Conservation (phyloP, 2,888 invertebrate genomes). For the Heliconius ismenius region DNA sequence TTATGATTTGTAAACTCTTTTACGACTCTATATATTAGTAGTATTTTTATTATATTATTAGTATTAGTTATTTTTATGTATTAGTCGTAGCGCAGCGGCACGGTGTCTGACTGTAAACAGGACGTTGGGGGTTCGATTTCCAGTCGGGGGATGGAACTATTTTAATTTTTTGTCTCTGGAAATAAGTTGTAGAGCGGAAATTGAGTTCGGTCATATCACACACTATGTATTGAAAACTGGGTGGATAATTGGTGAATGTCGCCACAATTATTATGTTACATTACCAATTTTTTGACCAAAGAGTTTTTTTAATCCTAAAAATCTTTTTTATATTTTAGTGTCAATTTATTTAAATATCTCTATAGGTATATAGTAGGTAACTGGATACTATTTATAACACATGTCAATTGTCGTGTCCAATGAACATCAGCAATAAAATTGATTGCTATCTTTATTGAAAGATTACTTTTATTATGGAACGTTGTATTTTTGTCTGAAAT, state of each 20-base stretch:
- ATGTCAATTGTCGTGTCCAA: slow-evolving; percentile 14
- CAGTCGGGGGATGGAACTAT: not conserved
- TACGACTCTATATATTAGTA: not conserved
- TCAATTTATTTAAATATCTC: not conserved
- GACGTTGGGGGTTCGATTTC: not conserved
- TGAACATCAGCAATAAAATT: slow-evolving; percentile 6
- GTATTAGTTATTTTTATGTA: not conserved
- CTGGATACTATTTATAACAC: slow-evolving; percentile 5
- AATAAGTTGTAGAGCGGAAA: no score
- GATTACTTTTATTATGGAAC: slow-evolving; percentile 14
- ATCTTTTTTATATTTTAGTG: not conserved
- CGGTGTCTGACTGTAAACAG: no score
- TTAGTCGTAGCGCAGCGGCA: not conserved
- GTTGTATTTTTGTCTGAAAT: slow-evolving; percentile 25
- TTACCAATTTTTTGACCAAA: no score
- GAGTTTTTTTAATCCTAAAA: not conserved
- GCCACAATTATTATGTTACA: no score
- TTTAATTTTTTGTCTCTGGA: not conserved
- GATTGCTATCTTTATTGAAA: slow-evolving; percentile 21
- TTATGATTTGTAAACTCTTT: slow-evolving; percentile 12
- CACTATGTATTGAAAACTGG: not conserved
- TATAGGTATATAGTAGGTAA: not conserved
- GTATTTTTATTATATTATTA: not conserved
- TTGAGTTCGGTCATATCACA: not conserved
- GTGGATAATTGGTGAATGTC: not conserved